Percentiles rank a stretch among this genome's conserved stretches.
Evolutionary conservation across 2,888 invertebrate species (phyloP).

Genomic region (Hydraecia micacea): DNA sequence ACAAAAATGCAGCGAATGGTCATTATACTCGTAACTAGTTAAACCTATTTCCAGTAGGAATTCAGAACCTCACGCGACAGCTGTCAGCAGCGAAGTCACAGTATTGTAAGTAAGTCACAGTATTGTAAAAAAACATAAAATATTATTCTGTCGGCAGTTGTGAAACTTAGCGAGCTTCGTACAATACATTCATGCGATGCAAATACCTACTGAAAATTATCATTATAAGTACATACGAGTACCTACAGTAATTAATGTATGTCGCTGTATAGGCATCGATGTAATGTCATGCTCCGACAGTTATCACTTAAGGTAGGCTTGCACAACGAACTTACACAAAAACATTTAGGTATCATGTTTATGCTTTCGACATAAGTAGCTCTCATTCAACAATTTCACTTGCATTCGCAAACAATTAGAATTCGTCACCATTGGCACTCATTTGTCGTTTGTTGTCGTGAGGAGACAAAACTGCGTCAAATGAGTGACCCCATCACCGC

Average conservation of each 20-base stretch:
- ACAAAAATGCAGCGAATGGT: slow-evolving; percentile 9
- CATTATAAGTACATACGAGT: slow-evolving; percentile 16
- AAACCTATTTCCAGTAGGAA: slow-evolving; percentile 4
- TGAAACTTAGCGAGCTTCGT: slow-evolving; percentile 25
- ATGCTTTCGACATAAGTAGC: background rate
- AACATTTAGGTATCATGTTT: slow-evolving; percentile 3
- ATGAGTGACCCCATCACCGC: background rate
- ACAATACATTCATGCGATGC: slow-evolving; percentile 32
- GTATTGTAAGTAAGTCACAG: slow-evolving; percentile 7
- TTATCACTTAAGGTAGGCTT: background rate
- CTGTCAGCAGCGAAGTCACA: slow-evolving; percentile 11
- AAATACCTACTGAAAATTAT: slow-evolving; percentile 30
- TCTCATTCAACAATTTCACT: slow-evolving; percentile 1
- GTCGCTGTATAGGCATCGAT: slow-evolving; percentile 27
- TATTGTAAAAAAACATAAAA: slow-evolving; percentile 19
- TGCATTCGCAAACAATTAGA: slow-evolving; percentile 15
- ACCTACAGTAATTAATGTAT: slow-evolving; percentile 33
- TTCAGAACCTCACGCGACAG: slow-evolving; percentile 22
- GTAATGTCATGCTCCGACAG: slow-evolving; percentile 36
- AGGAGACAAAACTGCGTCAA: slow-evolving; percentile 19
- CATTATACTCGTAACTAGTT: slow-evolving; percentile 11
- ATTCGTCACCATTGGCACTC: slow-evolving; percentile 18
- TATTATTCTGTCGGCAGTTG: slow-evolving; percentile 6
- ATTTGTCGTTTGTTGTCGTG: slow-evolving; percentile 1
- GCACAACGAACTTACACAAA: slow-evolving; percentile 8